A percentile compares a stretch with the other conserved stretches of the same genome.
phyloP scores from a whole-genome alignment of 2,113 vertebrate species.

The Chaetura pelagica region DNA sequence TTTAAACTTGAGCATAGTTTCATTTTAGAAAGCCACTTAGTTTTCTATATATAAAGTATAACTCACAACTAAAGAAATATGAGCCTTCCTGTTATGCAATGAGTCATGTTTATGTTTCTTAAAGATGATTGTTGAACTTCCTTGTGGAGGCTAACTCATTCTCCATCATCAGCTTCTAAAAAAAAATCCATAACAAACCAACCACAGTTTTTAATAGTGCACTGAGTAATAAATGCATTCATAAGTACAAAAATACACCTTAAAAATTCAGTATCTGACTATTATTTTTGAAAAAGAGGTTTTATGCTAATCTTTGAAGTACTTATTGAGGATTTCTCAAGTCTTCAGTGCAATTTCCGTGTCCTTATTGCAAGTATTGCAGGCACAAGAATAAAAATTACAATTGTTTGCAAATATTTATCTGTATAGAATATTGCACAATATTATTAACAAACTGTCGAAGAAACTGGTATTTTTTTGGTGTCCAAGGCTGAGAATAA shows the following conservation, averaged over 20 bases:
- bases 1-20: not conserved
- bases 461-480: not conserved
- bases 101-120: not conserved
- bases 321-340: constrained; percentile 34
- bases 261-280: not conserved
- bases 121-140: not conserved
- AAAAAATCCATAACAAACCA: not conserved
- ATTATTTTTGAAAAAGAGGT: not conserved
- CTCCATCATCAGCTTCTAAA: not conserved
- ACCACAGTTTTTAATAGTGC: not conserved
- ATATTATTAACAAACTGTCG: constrained; percentile 43
- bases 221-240: not conserved
- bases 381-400: constrained; percentile 27
- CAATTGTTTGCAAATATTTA: constrained; percentile 33
- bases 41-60: not conserved
- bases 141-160: not conserved
- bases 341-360: constrained; percentile 35
- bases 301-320: not conserved
- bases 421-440: constrained; percentile 31
- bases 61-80: not conserved
- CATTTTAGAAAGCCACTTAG: not conserved
- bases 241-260: not conserved
- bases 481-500: not conserved
- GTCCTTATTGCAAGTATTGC: constrained; percentile 33
- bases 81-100: not conserved